These are phyloP conservation scores for Smittia sp. DNA, from an alignment of 2,888 invertebrate genomes.

Conservation along the genomic window DNA sequence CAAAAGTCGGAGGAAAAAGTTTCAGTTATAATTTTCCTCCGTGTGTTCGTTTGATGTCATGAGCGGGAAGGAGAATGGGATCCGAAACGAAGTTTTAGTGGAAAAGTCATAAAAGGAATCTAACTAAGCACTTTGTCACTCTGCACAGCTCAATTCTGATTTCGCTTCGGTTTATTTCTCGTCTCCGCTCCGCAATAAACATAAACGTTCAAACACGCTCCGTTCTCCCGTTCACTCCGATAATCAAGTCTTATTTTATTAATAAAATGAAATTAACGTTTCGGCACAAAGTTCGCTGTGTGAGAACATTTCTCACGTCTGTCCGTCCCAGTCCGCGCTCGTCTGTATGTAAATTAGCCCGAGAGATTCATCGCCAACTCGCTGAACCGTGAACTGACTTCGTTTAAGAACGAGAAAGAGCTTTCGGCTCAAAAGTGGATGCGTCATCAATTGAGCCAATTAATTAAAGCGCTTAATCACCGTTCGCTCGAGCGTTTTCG, in stretches of 20 bases:
- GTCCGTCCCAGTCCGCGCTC: background rate
- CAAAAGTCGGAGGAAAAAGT: constrained; percentile 3
- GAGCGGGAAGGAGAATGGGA: background rate
- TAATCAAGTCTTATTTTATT: constrained; percentile 12
- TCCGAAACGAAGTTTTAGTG: background rate
- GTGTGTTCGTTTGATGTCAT: background rate
- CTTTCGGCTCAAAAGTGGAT: constrained; percentile 4
- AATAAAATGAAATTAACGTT: constrained; percentile 21
- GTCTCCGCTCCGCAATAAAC: background rate
- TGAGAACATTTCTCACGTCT: constrained; percentile 35
- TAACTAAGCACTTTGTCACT: constrained; percentile 18
- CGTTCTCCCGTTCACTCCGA: background rate
- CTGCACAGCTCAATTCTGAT: background rate
- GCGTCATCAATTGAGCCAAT: constrained; percentile 41
- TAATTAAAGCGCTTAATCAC: constrained; percentile 40
- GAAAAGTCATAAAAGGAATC: background rate
- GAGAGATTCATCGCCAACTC: constrained; percentile 21
- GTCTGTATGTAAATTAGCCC: constrained; percentile 27
- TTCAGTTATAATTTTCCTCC: background rate
- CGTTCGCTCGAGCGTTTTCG: background rate
- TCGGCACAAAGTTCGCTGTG: background rate
- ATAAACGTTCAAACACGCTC: background rate
- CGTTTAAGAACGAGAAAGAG: background rate
- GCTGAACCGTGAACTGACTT: constrained; percentile 31
- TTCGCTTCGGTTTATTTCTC: background rate